Base-by-base conservation (phyloP, 2,113 vertebrate species). In the cattle (Bos taurus) region DNA sequence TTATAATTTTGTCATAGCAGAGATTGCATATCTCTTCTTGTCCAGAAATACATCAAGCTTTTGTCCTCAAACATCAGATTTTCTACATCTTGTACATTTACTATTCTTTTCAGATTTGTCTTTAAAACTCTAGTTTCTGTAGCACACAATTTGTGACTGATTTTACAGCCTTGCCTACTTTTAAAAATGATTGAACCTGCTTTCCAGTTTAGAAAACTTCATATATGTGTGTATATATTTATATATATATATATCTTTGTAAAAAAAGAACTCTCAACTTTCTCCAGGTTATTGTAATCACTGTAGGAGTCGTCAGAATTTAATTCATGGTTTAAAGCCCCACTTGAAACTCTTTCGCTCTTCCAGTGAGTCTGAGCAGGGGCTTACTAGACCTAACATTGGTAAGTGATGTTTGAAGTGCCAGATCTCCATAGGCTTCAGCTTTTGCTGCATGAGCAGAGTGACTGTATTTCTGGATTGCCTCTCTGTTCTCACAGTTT, bases 321-420 rank as follows among this genome's bases (percentile, higher is more conserved):
- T 99, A 99, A 99, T 99, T 98, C 99, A 99, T 98, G 98, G 99
- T 98, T 98, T 99, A 98, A 99, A 98, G 98, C 98, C 98, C 94
- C 99, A 99, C 97, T 98, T 99, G 98, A 99, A 97, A 98, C 96
- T 99, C 92, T 98, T 98, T 96, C 97, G 96, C 97, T 98, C 98
- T 89, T 98, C 98, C 97, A 95, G 10, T 97, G 98, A 96, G 83
- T 98, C 98, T 78, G 98, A 98, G n/a, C 98, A 98, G 82, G 98
- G 99, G 85, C 98, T 98, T 30, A 5, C 98, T 98, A 97, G 97
- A 95, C 97, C 96, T 97, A 97, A 52, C 14, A 14, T 97, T 64
- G 99, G 99, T 99, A 99, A 99, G 99, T 99, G 98, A 50, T 89
- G 95, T 71, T 95, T 94, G 94, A 62, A 2, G 85, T 78, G 83